Conservation (phyloP, 2,888 invertebrate genomes). For the Drosophila putrida region DNA sequence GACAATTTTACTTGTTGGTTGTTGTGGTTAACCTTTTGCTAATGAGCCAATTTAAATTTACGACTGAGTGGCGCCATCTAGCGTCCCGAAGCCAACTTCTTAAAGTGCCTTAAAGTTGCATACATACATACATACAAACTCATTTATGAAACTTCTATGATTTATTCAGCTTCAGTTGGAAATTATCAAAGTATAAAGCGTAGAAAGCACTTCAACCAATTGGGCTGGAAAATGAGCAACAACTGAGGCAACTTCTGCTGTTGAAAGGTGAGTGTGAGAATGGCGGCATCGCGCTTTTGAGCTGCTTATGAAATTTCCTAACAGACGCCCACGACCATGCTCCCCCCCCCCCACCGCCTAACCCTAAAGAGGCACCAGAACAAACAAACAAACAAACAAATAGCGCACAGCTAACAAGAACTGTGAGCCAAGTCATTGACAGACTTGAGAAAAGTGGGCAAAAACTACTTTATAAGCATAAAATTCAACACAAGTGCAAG, state of each 20-base stretch:
- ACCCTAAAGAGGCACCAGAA: constrained; percentile 36
- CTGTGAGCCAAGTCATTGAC: constrained; percentile 59
- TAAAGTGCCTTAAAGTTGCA: constrained; percentile 20
- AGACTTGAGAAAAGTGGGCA: constrained; percentile 41
- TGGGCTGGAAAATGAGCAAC: constrained; percentile 70
- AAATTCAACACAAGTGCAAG: constrained; percentile 26
- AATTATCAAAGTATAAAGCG: constrained; percentile 39
- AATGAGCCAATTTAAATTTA: constrained; percentile 79
- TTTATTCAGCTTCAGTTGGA: constrained; percentile 21
- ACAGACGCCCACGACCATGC: constrained; percentile 42
- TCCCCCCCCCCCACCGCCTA: not conserved
- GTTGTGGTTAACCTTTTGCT: constrained; percentile 74
- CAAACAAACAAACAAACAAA: constrained; percentile 50
- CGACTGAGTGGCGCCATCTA: constrained; percentile 40
- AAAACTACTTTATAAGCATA: constrained; percentile 62
- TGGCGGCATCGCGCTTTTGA: constrained; percentile 35
- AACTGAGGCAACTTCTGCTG: constrained; percentile 53
- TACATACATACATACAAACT: not conserved
- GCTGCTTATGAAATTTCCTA: constrained; percentile 57
- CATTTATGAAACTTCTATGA: constrained; percentile 8
- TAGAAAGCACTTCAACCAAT: constrained; percentile 39
- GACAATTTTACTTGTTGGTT: constrained; percentile 31
- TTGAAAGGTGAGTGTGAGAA: constrained; percentile 61
- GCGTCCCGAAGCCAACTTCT: not conserved
- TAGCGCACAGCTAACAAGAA: constrained; percentile 36